These are phyloP conservation scores for Ataeniobius toweri DNA, from an alignment of 2,797 vertebrate species.

Conservation along the genomic window DNA sequence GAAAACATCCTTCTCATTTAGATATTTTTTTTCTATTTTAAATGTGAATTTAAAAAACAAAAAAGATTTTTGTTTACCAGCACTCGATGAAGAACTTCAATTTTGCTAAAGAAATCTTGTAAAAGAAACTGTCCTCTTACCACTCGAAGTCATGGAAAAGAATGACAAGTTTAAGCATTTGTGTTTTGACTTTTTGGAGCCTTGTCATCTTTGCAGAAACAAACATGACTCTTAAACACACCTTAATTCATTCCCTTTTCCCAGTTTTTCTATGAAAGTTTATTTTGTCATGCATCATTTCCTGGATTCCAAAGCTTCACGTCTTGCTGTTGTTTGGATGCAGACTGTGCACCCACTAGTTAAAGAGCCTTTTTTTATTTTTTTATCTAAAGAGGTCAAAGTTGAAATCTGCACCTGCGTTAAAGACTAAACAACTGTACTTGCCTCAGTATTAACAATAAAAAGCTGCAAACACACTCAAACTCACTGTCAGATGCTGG, in stretches of 20 bases:
- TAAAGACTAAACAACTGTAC: constrained; percentile 80
- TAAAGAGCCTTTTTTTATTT: constrained; percentile 36
- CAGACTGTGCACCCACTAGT: constrained; percentile 14
- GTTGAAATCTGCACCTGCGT: constrained; percentile 80
- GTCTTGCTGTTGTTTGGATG: constrained; percentile 14
- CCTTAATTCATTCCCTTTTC: not conserved
- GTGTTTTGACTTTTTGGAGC: not conserved
- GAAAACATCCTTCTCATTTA: not conserved
- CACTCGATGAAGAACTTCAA: not conserved
- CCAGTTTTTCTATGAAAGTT: not conserved
- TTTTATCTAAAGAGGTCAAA: constrained; percentile 64
- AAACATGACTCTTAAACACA: not conserved
- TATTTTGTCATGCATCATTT: constrained; percentile 11
- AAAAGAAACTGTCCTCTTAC: not conserved
- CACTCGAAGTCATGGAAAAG: not conserved
- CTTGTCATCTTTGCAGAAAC: not conserved
- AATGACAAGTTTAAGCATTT: not conserved
- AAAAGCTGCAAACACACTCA: constrained; percentile 45
- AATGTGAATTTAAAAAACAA: not conserved
- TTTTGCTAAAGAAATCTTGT: not conserved
- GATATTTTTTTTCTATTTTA: not conserved
- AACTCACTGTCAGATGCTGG: not conserved
- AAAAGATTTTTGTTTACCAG: not conserved
- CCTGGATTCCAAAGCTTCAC: constrained; percentile 25
- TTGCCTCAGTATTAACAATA: constrained; percentile 60